Percentiles rank a stretch among this genome's conserved stretches.
Conservation (phyloP, 2,113 vertebrate species). For the Myocastor coypus region DNA sequence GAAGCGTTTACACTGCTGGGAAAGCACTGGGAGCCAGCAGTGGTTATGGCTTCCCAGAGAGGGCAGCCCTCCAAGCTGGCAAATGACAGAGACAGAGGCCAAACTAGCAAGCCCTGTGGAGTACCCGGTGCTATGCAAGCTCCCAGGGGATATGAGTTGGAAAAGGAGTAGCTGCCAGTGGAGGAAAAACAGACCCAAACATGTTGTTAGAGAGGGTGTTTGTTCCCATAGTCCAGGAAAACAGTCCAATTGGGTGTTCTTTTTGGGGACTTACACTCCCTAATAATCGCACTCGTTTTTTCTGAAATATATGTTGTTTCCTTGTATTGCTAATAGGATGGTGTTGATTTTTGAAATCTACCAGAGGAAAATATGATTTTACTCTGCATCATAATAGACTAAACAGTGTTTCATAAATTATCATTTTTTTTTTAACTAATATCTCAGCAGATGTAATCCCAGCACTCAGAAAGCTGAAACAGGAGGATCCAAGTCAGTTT, state of each 20-base stretch:
- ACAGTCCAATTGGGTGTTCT: slow-evolving; percentile 11
- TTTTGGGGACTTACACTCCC: neutral
- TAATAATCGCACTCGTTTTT: slow-evolving; percentile 29
- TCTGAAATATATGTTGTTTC: slow-evolving; percentile 21
- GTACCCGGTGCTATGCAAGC: neutral
- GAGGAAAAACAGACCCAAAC: neutral
- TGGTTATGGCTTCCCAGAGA: slow-evolving; percentile 34
- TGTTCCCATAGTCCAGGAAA: slow-evolving; percentile 25
- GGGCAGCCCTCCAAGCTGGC: neutral
- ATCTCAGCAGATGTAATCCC: neutral
- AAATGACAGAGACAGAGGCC: slow-evolving; percentile 18
- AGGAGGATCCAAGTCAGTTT: neutral
- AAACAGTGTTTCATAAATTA: slow-evolving; percentile 38
- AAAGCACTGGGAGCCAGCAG: neutral
- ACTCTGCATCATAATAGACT: neutral
- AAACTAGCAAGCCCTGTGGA: slow-evolving; percentile 15
- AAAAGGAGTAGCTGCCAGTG: neutral
- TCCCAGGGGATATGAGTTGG: neutral
- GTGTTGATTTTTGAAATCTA: slow-evolving; percentile 17
- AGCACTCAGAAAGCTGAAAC: neutral
- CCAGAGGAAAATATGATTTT: neutral
- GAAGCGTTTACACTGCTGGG: neutral
- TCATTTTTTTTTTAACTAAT: slow-evolving; percentile 33
- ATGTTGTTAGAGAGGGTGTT: slow-evolving; percentile 1
- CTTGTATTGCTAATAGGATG: neutral